Conservation (phyloP, 2,888 invertebrate species). For the Agrochola litura region DNA sequence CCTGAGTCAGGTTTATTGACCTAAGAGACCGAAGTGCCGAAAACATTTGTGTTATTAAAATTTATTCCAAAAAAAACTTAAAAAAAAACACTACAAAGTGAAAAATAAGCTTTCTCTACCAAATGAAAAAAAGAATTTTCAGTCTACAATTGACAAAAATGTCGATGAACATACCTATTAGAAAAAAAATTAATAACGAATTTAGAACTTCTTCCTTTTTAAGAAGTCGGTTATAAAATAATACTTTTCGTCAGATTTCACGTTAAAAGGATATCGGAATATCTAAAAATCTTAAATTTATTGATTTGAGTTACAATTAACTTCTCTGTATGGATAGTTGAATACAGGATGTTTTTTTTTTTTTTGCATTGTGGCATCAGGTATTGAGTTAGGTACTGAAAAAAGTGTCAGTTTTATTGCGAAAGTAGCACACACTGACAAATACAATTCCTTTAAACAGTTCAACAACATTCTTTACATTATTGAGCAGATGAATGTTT, state of each 20-base stretch:
- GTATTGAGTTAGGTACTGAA: neutral
- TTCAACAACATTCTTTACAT: neutral
- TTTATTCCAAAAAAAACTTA: too few species aligned
- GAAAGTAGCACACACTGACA: neutral
- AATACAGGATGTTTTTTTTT: neutral
- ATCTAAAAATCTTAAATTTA: too few species aligned
- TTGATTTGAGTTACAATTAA: too few species aligned
- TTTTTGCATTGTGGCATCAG: neutral
- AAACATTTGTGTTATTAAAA: neutral
- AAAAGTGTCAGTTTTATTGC: neutral
- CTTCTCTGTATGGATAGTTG: too few species aligned
- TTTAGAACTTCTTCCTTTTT: too few species aligned
- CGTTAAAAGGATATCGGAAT: too few species aligned
- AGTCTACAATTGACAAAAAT: too few species aligned
- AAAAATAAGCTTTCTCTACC: too few species aligned
- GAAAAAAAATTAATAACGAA: too few species aligned
- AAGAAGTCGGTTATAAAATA: neutral
- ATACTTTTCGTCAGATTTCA: neutral
- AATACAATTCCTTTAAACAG: neutral
- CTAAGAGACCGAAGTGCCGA: neutral
- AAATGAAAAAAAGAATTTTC: too few species aligned
- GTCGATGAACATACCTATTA: too few species aligned
- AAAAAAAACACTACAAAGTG: too few species aligned
- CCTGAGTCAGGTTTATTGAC: neutral
- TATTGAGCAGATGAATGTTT: neutral